Percentiles rank a stretch among this genome's conserved stretches.
phyloP scores from a whole-genome alignment of 1,140 invertebrate genomes.

The Paralvinella palmiformis region DNA sequence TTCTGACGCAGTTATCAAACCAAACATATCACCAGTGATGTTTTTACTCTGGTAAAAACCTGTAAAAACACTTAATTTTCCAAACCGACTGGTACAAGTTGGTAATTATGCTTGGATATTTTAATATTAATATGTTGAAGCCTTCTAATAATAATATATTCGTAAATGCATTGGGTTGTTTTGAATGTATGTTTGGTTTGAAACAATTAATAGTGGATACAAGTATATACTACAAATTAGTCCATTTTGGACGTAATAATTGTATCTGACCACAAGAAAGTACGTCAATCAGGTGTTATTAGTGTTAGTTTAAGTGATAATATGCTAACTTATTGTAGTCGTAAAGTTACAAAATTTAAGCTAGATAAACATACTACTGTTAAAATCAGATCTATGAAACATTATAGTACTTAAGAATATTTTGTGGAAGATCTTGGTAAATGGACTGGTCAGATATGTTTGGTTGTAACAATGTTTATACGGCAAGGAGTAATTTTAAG shows the following conservation, averaged over 20 bases:
- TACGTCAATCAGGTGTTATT: not conserved
- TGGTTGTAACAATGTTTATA: conserved; percentile 1
- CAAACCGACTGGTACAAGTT: too few species aligned
- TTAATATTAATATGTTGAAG: not conserved
- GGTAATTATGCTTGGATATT: not conserved
- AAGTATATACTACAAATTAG: not conserved
- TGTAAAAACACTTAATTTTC: too few species aligned
- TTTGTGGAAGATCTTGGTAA: not conserved
- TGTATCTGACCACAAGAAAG: conserved; percentile 1
- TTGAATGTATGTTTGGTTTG: not conserved
- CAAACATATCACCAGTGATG: too few species aligned
- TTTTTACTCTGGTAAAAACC: too few species aligned
- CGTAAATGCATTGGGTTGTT: not conserved
- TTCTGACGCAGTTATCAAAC: too few species aligned
- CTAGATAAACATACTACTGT: not conserved
- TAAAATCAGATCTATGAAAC: not conserved
- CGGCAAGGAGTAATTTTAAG: not conserved
- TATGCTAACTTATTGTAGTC: not conserved
- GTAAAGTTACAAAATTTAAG: not conserved
- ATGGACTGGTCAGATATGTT: not conserved
- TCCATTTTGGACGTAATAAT: not conserved
- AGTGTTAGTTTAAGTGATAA: not conserved
- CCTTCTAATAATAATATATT: not conserved
- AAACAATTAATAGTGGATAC: not conserved
- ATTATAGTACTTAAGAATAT: not conserved